These are phyloP conservation scores for Amphiprion percula DNA, from an alignment of 2,113 vertebrate genomes.

Conservation along the genomic window DNA sequence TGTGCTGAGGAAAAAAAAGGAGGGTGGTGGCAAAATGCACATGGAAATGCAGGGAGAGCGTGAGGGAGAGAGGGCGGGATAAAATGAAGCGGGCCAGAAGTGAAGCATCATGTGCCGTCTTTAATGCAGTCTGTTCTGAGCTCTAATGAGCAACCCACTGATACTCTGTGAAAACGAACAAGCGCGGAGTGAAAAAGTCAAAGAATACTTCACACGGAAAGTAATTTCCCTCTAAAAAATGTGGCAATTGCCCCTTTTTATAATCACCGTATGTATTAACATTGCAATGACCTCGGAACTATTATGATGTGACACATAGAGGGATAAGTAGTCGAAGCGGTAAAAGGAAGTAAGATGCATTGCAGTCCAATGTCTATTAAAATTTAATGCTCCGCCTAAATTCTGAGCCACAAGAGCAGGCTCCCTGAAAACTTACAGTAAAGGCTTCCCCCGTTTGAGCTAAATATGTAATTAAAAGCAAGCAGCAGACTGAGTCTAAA, in stretches of 20 bases:
- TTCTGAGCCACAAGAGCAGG: slow-evolving; percentile 20
- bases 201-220: background rate
- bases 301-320: slow-evolving; percentile 30
- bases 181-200: background rate
- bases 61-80: background rate
- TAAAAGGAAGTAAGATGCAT: background rate
- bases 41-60: slow-evolving; percentile 13
- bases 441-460: slow-evolving; percentile 24
- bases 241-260: slow-evolving; percentile 20
- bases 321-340: background rate
- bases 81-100: slow-evolving; percentile 21
- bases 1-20: slow-evolving; percentile 28
- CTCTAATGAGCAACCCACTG: slow-evolving; percentile 53
- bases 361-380: slow-evolving; percentile 46
- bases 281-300: slow-evolving; percentile 36
- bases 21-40: background rate
- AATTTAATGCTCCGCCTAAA: slow-evolving; percentile 42
- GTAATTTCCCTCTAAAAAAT: slow-evolving; percentile 37
- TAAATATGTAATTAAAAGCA: slow-evolving; percentile 67
- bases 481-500: slow-evolving; percentile 8
- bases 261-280: slow-evolving; percentile 34
- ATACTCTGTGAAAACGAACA: slow-evolving; percentile 31
- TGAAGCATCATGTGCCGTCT: slow-evolving; percentile 9
- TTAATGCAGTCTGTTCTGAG: slow-evolving; percentile 34
- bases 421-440: slow-evolving; percentile 27